A percentile compares a stretch with the other conserved stretches of the same genome.
phyloP scores from a whole-genome alignment of 2,113 vertebrate genomes.

The Toxotes jaculatrix region DNA sequence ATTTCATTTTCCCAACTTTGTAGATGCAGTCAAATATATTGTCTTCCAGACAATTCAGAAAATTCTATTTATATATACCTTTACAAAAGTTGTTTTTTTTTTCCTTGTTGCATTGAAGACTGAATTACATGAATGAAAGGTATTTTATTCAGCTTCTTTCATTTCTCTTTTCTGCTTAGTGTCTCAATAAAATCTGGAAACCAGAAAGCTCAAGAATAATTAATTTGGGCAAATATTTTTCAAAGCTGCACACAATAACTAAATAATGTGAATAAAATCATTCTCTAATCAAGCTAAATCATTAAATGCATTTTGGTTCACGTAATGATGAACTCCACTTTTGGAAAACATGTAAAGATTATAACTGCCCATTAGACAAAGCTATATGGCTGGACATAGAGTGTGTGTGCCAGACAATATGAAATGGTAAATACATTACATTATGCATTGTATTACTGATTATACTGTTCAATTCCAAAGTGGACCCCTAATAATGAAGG shows the following conservation, averaged over 20 bases:
- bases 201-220: too few species aligned
- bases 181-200: too few species aligned
- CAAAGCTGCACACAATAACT: not conserved
- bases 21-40: not conserved
- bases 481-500: not conserved
- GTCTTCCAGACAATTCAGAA: too few species aligned
- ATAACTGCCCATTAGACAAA: not conserved
- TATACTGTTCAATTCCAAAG: not conserved
- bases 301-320: too few species aligned
- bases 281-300: not conserved
- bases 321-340: not conserved
- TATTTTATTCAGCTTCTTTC: too few species aligned
- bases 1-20: not conserved
- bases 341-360: not conserved
- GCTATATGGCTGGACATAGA: not conserved
- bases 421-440: not conserved
- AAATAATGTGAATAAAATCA: not conserved
- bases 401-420: not conserved
- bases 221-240: not conserved
- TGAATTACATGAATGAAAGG: too few species aligned
- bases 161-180: too few species aligned
- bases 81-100: too few species aligned
- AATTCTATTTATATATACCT: too few species aligned
- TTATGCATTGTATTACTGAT: not conserved
- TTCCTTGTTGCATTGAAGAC: not conserved